Percentiles rank a stretch among this genome's conserved stretches.
Conservation (phyloP, 1,140 invertebrate species). For the Anastrepha ludens region DNA sequence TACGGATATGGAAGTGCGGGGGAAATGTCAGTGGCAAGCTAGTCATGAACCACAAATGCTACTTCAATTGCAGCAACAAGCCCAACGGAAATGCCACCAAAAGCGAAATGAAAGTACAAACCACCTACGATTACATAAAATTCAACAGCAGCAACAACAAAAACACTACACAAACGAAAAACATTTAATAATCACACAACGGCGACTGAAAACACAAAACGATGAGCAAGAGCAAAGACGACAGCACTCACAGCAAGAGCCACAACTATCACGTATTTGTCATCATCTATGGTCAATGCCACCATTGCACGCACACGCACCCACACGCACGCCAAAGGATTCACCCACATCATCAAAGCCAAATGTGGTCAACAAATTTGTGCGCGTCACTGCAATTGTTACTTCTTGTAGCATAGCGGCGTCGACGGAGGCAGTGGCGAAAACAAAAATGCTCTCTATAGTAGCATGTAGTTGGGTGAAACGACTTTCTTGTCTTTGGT, state of each 20-base stretch:
- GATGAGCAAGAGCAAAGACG: background rate
- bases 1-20: constrained; percentile 41
- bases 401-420: background rate
- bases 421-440: background rate
- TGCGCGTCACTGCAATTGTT: background rate
- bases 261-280: background rate
- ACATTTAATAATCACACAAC: background rate
- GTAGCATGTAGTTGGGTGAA: background rate
- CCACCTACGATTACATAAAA: constrained; percentile 40
- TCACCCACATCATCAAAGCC: constrained; percentile 16
- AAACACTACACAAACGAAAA: background rate
- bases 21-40: constrained; percentile 38
- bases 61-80: constrained; percentile 32
- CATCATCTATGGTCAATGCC: constrained; percentile 18
- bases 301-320: background rate
- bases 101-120: constrained; percentile 42
- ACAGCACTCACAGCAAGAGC: background rate
- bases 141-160: background rate
- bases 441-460: background rate
- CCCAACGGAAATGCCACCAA: constrained; percentile 54
- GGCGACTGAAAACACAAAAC: background rate
- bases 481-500: background rate
- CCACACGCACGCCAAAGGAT: background rate
- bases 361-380: background rate
- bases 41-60: constrained; percentile 31